phyloP scores from a whole-genome alignment of 2,797 vertebrate species.

The Aeoliscus strigatus region DNA sequence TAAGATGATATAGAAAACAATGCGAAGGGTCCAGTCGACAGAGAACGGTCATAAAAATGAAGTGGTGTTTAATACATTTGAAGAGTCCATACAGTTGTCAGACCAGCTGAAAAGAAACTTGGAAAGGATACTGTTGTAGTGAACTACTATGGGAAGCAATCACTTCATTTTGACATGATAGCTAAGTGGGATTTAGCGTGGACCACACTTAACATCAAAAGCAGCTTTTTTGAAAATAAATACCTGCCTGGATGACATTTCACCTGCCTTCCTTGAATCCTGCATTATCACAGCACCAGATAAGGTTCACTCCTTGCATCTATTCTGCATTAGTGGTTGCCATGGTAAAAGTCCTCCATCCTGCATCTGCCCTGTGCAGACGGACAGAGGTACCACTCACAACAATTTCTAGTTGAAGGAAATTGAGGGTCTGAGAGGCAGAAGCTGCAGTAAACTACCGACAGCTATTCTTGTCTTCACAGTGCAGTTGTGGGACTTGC shows the following conservation, averaged over 20 bases:
- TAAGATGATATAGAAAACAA: slow-evolving; percentile 70
- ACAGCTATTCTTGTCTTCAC: slow-evolving; percentile 30
- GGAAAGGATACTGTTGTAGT: slow-evolving; percentile 31
- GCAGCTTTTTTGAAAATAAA: slow-evolving; percentile 48
- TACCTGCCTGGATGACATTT: slow-evolving; percentile 53
- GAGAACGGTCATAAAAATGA: slow-evolving; percentile 27
- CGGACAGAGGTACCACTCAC: slow-evolving; percentile 41
- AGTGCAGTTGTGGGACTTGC: slow-evolving; percentile 25
- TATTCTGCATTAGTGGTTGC: slow-evolving; percentile 68
- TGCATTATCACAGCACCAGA: slow-evolving; percentile 44
- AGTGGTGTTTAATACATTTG: slow-evolving; percentile 38
- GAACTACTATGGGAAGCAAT: slow-evolving; percentile 45
- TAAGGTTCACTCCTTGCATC: slow-evolving; percentile 46
- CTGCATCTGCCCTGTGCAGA: slow-evolving; percentile 42
- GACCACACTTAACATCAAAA: slow-evolving; percentile 56
- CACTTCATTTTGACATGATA: slow-evolving; percentile 41
- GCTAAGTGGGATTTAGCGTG: slow-evolving; percentile 49
- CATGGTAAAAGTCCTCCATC: slow-evolving; percentile 68
- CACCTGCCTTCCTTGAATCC: slow-evolving; percentile 55
- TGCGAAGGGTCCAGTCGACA: slow-evolving; percentile 41
- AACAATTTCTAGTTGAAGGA: slow-evolving; percentile 27
- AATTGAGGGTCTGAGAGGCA: slow-evolving; percentile 43
- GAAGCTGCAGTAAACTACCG: slow-evolving; percentile 32
- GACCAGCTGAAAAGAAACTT: slow-evolving; percentile 24
- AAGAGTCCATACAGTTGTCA: slow-evolving; percentile 39